These are phyloP conservation scores for Dipodomys merriami DNA, from an alignment of 2,113 vertebrate genomes.

Conservation along the genomic window DNA sequence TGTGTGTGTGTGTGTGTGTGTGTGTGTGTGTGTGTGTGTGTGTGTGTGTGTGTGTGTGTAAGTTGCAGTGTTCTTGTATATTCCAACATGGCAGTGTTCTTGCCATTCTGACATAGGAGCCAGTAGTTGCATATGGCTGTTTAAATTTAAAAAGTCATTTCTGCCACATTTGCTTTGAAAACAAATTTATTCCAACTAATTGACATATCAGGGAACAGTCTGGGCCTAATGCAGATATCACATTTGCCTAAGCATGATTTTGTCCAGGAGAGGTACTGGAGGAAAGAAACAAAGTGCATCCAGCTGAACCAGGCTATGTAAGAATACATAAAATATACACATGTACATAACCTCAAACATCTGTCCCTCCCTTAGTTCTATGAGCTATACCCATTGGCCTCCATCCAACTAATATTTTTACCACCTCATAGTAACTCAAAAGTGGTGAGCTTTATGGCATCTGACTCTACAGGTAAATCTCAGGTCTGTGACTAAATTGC, in stretches of 20 bases:
- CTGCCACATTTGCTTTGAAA: constrained; percentile 56
- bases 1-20: not conserved
- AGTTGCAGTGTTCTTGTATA: not conserved
- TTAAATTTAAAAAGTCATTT: constrained; percentile 59
- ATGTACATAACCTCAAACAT: not conserved
- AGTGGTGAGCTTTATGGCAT: not conserved
- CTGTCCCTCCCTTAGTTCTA: not conserved
- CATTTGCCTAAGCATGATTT: constrained; percentile 44
- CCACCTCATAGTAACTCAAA: not conserved
- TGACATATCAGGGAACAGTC: constrained; percentile 53
- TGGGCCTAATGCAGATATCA: constrained; percentile 54
- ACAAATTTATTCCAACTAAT: constrained; percentile 51
- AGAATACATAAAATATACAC: not conserved
- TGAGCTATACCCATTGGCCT: not conserved
- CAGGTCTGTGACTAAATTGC: not conserved
- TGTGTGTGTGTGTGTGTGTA: not conserved
- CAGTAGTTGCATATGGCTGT: constrained; percentile 29
- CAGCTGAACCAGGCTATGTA: not conserved
- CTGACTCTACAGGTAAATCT: not conserved
- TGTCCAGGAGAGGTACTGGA: not conserved
- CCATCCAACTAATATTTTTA: not conserved
- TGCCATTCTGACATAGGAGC: not conserved
- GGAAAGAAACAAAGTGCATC: constrained; percentile 44
- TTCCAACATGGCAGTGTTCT: not conserved
- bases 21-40: too few relatives aligned